Base-by-base conservation (phyloP, 2,797 vertebrate species). In the Lepus oiostolus region DNA sequence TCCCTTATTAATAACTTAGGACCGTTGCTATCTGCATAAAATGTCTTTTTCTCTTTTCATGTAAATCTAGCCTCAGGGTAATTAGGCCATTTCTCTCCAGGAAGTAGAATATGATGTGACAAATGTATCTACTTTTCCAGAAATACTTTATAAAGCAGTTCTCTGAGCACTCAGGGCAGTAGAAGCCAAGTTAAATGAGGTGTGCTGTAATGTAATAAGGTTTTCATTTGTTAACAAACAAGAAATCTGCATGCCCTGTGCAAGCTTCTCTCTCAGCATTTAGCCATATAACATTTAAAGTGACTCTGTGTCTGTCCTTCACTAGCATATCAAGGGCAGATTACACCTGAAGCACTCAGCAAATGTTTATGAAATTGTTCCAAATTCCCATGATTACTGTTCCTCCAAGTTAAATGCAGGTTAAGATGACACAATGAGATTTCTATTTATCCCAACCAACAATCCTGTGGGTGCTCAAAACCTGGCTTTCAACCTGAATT, bases 111-210 rank as follows among this genome's bases (percentile, higher is more conserved):
- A 79, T 91, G 65, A 91, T 74, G 47, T 82, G 77, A 76, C 76
- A 90, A 96, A 89, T 86, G n/a, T 65, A 82, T 85, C 88, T 76
- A 21, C 52, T 76, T 94, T 91, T 92, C 63, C 86, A 88, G 76
- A 95, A 93, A 81, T 74, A 71, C 26, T 92, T 96, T 81, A 76
- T 79, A 88, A 93, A 94, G 83, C 71, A 83, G 21, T 28, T 96
- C 62, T 67, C 80, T 70, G 28, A 86, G 71, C 50, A 65, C 30
- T 85, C 62, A 88, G 8, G 19, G 74, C 84, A 13, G 30, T 58
- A 21, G 76, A 95, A 93, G 50, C 76, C n/a, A 74, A 91, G 86
- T 93, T 92, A 89, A 96, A 92, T 95, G 95, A 94, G 35, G 79
- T 90, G 62, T 96, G 50, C 88, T 75, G 24, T 75, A 75, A 81